phyloP scores from a whole-genome alignment of 2,113 vertebrate genomes.

The Eira barbara region DNA sequence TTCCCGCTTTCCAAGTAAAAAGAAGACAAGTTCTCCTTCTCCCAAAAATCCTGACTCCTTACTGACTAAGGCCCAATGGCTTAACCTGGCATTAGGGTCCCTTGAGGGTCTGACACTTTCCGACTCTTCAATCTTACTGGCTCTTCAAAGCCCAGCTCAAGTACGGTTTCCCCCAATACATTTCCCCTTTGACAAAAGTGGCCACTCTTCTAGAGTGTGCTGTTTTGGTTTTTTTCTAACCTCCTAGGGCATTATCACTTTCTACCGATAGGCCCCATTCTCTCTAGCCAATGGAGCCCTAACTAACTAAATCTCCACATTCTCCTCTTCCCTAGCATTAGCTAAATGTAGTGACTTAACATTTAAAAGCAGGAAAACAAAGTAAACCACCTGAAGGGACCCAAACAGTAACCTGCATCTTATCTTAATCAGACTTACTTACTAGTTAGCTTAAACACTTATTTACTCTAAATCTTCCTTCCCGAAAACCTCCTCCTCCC shows the following conservation, averaged over 20 bases:
- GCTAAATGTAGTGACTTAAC: background rate
- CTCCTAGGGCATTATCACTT: background rate
- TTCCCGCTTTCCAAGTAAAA: background rate
- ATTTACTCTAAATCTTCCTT: background rate
- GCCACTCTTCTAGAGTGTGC: background rate
- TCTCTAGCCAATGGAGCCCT: background rate
- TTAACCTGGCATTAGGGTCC: background rate
- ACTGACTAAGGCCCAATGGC: background rate
- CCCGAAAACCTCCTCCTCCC: background rate
- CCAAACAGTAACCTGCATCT: background rate
- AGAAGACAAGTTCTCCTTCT: background rate
- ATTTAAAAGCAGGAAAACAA: background rate
- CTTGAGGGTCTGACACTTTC: background rate
- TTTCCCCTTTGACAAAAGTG: background rate
- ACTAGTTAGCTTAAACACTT: background rate
- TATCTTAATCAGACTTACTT: background rate
- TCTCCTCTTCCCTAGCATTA: background rate
- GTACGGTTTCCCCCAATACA: background rate
- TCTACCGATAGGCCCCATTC: background rate
- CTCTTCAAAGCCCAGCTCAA: background rate
- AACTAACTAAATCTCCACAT: background rate
- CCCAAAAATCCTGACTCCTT: background rate
- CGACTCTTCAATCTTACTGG: background rate
- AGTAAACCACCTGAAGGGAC: background rate
- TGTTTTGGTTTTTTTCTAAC: background rate